Conservation (phyloP, 2,797 vertebrate genomes). For the Melanotaenia trifasciata region DNA sequence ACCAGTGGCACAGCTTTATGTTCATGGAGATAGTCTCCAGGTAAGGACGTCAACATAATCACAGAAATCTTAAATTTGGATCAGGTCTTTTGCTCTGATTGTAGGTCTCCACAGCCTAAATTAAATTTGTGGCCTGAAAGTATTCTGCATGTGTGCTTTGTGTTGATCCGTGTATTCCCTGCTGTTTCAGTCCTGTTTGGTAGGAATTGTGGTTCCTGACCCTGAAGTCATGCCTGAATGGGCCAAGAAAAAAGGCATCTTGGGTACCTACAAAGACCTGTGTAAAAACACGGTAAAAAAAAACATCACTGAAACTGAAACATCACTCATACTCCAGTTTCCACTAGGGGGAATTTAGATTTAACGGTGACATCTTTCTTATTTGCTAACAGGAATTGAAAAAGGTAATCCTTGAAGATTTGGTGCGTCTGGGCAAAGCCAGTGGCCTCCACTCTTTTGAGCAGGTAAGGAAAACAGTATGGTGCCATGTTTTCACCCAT, state of each 20-base stretch:
- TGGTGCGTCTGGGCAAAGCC: constrained; percentile 92
- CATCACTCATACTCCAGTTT: neutral
- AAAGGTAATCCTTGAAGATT: constrained; percentile 93
- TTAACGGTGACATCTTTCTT: neutral
- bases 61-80: neutral
- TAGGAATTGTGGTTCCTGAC: constrained; percentile 96
- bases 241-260: constrained; percentile 93
- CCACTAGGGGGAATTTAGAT: neutral
- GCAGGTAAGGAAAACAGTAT: constrained; percentile 83
- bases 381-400: constrained; percentile 86
- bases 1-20: constrained; percentile 92
- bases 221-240: constrained; percentile 92
- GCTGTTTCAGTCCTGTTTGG: constrained; percentile 90
- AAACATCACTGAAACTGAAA: neutral
- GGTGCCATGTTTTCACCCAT: neutral
- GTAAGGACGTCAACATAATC: constrained; percentile 66
- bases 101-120: neutral
- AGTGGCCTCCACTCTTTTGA: constrained; percentile 97
- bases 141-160: neutral
- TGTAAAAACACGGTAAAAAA: constrained; percentile 89
- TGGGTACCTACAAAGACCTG: constrained; percentile 88
- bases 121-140: neutral
- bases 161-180: constrained; percentile 1
- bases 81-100: neutral
- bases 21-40: constrained; percentile 97